phyloP scores from a whole-genome alignment of 1,140 invertebrate species.

The Drosophila suzukii region DNA sequence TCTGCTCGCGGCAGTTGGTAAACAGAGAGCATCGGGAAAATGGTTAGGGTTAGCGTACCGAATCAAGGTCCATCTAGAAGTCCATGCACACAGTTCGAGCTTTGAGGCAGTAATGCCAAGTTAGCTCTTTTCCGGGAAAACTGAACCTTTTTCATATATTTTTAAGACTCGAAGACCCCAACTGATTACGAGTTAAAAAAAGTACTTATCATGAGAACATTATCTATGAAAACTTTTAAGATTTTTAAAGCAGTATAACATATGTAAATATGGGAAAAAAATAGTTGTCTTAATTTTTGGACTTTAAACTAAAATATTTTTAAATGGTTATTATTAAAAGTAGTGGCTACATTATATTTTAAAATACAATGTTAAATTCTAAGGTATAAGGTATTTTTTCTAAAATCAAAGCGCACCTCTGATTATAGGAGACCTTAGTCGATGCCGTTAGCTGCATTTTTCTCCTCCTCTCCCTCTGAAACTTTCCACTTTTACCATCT shows the following conservation, averaged over 20 bases:
- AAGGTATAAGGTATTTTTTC: too few species aligned
- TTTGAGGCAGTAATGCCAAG: constrained; percentile 28
- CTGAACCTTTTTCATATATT: fast-evolving
- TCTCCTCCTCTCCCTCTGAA: neutral
- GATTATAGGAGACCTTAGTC: constrained; percentile 7
- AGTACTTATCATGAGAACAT: too few species aligned
- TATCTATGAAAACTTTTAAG: too few species aligned
- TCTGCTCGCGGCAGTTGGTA: constrained; percentile 78
- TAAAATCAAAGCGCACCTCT: too few species aligned
- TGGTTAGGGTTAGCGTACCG: constrained; percentile 28
- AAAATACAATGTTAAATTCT: too few species aligned
- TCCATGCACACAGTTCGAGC: constrained; percentile 71
- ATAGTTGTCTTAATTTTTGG: too few species aligned
- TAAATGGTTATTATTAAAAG: too few species aligned
- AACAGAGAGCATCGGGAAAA: constrained; percentile 34
- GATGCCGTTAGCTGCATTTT: constrained; percentile 46
- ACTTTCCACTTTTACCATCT: neutral
- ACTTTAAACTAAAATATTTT: too few species aligned
- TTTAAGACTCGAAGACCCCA: too few species aligned
- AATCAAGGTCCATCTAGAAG: constrained; percentile 74
- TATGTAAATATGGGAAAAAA: neutral
- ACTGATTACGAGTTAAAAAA: too few species aligned
- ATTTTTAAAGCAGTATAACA: too few species aligned
- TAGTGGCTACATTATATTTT: too few species aligned
- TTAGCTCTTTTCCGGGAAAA: neutral